Percentiles rank a stretch among this genome's conserved stretches.
phyloP scores from a whole-genome alignment of 2,888 invertebrate genomes.

The Limenitis camilla region DNA sequence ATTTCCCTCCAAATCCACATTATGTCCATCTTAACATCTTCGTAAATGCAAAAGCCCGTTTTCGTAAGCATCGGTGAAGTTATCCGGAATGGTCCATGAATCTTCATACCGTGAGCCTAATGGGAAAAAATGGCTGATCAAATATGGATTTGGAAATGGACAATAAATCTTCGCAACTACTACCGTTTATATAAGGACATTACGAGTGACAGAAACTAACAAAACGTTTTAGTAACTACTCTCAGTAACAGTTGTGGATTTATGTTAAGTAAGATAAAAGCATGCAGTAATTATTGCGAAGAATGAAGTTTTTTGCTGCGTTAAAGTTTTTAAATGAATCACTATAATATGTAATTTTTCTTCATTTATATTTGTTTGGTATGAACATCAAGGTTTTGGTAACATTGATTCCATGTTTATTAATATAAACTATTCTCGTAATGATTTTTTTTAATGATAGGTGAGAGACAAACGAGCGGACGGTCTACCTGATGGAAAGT shows the following conservation, averaged over 20 bases:
- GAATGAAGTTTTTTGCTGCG: background rate
- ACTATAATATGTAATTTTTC: too few relatives aligned
- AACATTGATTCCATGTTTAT: too few relatives aligned
- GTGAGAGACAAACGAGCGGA: too few relatives aligned
- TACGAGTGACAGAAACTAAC: background rate
- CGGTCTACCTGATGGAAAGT: too few relatives aligned
- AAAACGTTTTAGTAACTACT: background rate
- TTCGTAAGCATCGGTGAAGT: conserved; percentile 39
- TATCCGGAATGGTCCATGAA: conserved; percentile 39
- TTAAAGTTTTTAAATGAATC: background rate
- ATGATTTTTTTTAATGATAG: too few relatives aligned
- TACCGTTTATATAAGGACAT: conserved; percentile 3
- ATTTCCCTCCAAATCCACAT: conserved; percentile 58
- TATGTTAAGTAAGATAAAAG: background rate
- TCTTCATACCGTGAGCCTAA: conserved; percentile 72
- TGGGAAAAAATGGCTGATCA: conserved; percentile 56
- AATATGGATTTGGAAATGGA: conserved; percentile 62
- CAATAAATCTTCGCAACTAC: conserved; percentile 24
- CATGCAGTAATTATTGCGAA: background rate
- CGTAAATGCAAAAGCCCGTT: conserved; percentile 57
- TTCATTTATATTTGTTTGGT: too few relatives aligned
- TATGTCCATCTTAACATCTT: conserved; percentile 43
- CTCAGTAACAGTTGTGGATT: background rate
- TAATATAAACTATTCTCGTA: too few relatives aligned
- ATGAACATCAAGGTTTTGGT: too few relatives aligned